Base-by-base conservation (phyloP, 2,113 vertebrate species). In the Muntiacus reevesi region DNA sequence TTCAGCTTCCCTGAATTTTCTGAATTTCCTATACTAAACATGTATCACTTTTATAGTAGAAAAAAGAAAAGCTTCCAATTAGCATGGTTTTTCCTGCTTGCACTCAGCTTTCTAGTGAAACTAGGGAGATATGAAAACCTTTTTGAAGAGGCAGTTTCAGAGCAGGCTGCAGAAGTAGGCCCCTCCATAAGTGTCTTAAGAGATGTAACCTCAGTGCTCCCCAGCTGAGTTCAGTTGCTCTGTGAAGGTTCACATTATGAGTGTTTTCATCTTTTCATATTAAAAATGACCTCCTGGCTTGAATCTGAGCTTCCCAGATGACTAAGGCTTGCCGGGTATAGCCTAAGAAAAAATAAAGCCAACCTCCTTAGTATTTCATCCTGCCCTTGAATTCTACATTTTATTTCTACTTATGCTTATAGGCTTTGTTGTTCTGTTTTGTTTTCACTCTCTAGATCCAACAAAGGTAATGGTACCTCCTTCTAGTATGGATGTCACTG, bases 401-500 rank as follows among this genome's bases (percentile, higher is more conserved):
- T 0, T 33, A 50, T 67, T 81, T 81, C 71, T 71, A n/a, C 14
- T 88, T 25, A 12, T 14, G 96, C 76, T 96, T 91, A 94, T 45
- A 6, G 14, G 30, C 27, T 2, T 27, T 90, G 27, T 27, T 25
- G 2, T 6, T 1, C 55, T 40, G 19, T 81, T 14, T 36, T 94
- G 19, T 52, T 89, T 94, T 23, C 55, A 28, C 2, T 95, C 94
- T 98, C 62, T 96, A 99, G 99, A 99, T 98, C 99, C 99, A 7
- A 99, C 99, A 4, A 64, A 99, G 91, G 99, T 99, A n/a, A 99
- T 99, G 91, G 99, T 99, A 3, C 99, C 98, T 5, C 99, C 99
- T 8, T 98, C 99, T 95, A 99, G 99, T 19, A 99, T 99, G 99
- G 99, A 99, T 43, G 99, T 99, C 97, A 99, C 99, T 0, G 99